Conservation (phyloP, 2,888 invertebrate species). For the Aethes cnicana region DNA sequence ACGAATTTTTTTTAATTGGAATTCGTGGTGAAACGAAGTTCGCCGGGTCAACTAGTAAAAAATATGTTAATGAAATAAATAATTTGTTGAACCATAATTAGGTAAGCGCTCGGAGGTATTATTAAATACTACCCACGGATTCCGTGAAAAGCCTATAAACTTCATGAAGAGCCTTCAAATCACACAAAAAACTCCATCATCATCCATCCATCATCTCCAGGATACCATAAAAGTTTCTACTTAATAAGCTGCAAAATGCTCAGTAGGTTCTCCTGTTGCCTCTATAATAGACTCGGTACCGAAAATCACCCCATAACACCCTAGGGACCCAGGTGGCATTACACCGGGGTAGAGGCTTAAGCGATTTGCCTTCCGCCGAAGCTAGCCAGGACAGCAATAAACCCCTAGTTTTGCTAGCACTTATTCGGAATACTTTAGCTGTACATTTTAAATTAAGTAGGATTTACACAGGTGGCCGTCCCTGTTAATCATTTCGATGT, state of each 20-base stretch:
- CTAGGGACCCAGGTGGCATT: conserved; percentile 61
- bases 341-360: conserved; percentile 62
- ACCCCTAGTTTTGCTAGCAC: conserved; percentile 53
- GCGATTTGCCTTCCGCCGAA: conserved; percentile 59
- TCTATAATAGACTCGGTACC: conserved; percentile 37
- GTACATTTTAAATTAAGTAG: conserved; percentile 29
- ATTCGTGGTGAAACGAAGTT: too few species aligned
- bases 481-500: not conserved
- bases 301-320: conserved; percentile 59
- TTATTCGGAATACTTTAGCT: conserved; percentile 30
- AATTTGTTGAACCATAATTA: too few species aligned
- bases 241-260: conserved; percentile 24
- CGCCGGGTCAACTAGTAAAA: too few species aligned
- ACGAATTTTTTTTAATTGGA: too few species aligned
- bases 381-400: conserved; percentile 54
- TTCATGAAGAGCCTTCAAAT: too few species aligned
- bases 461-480: conserved; percentile 3
- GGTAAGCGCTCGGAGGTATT: too few species aligned
- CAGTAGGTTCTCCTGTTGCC: not conserved
- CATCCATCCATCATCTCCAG: too few species aligned
- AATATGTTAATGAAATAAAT: too few species aligned
- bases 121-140: too few species aligned
- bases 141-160: too few species aligned
- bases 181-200: too few species aligned
- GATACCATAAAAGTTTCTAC: not conserved